Conservation (phyloP, 2,888 invertebrate genomes). For the Cotesia congregata region DNA sequence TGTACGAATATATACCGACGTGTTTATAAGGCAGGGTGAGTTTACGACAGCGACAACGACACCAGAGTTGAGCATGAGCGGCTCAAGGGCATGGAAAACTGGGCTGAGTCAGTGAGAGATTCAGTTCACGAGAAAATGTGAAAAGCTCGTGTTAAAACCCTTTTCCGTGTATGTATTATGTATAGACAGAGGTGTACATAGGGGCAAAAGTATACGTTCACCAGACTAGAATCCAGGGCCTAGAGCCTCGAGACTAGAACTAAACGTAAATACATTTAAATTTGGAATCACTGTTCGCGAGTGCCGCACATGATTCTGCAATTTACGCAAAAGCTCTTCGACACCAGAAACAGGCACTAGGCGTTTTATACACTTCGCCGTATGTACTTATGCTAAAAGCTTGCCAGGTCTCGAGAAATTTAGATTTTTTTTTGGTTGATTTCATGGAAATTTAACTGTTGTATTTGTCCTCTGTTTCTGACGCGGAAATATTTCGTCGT, state of each 20-base stretch:
- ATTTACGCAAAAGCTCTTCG: conserved; percentile 36
- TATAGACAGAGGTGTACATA: not conserved
- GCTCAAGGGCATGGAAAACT: conserved; percentile 26
- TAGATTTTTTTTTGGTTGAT: not conserved
- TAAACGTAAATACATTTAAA: conserved; percentile 52
- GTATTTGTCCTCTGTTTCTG: too few relatives aligned
- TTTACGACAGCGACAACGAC: conserved; percentile 6
- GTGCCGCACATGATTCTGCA: conserved; percentile 41
- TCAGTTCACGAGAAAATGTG: not conserved
- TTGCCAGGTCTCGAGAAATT: not conserved
- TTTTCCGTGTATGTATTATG: not conserved
- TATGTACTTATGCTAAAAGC: not conserved
- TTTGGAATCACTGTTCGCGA: conserved; percentile 27
- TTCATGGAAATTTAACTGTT: not conserved
- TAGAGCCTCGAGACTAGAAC: conserved; percentile 24
- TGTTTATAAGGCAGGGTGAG: conserved; percentile 14
- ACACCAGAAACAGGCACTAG: not conserved
- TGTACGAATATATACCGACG: too few relatives aligned
- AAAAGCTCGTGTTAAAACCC: not conserved
- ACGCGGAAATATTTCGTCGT: too few relatives aligned
- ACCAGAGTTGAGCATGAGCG: conserved; percentile 33
- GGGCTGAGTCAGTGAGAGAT: not conserved
- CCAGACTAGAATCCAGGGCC: not conserved
- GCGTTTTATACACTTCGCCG: not conserved
- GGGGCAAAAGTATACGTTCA: not conserved